Base-by-base conservation (phyloP, 2,888 invertebrate genomes). In the Anthoptus insignis region DNA sequence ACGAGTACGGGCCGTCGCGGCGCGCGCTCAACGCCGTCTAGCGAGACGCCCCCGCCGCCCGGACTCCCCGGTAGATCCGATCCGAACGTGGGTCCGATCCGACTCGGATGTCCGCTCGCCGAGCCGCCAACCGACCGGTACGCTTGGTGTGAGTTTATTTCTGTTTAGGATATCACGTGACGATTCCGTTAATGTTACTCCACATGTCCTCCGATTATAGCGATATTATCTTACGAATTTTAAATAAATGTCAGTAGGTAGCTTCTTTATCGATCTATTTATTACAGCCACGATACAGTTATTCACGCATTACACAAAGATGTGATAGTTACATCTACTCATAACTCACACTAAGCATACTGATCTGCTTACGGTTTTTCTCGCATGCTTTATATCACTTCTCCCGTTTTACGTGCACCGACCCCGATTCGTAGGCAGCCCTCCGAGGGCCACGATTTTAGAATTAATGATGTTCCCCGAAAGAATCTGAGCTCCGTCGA, bases 1-100 rank as follows among this genome's bases (percentile, higher is more conserved):
- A 94, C 76, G 94, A 94, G 78, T 94, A 95, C 86, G 94, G 94
- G 69, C 93, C 95, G 45, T 95, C 96, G 76, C 94, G 96, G 68
- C 94, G 96, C 81, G 95, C 47, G 64, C n/a, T n/a, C n/a, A n/a
- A n/a, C n/a, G n/a, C n/a, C n/a, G n/a, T n/a, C n/a, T n/a, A n/a
- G n/a, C n/a, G n/a, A n/a, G n/a, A n/a, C n/a, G n/a, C n/a, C n/a
- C n/a, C n/a, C n/a, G n/a, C n/a, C n/a, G n/a, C n/a, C n/a, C n/a
- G n/a, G n/a, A n/a, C n/a, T n/a, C n/a, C n/a, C n/a, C n/a, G n/a
- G n/a, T n/a, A n/a, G n/a, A n/a, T n/a, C n/a, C n/a, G n/a, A n/a
- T n/a, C n/a, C n/a, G n/a, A n/a, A n/a, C n/a, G 59, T 60, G 65
- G 70, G 21, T 27, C 9, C 45, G 45, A 13, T 27, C 45, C 45